Evolutionary conservation across 2,888 invertebrate genomes (phyloP).

Genomic region (Bruchidius siliquastri): DNA sequence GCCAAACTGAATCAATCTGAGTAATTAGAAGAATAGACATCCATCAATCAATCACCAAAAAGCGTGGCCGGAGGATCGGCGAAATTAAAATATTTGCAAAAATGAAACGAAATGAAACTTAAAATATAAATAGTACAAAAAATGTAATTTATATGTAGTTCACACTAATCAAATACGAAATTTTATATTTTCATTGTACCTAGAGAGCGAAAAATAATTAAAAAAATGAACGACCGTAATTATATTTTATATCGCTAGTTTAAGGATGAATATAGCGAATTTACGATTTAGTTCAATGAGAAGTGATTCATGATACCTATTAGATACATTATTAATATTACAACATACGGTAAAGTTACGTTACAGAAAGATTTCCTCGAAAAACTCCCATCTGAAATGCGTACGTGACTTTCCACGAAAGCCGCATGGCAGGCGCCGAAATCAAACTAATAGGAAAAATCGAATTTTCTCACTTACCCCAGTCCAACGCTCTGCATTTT

Average conservation of each 20-base stretch:
- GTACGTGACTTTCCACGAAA: neutral
- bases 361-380: neutral
- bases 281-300: neutral
- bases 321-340: neutral
- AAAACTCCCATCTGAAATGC: neutral
- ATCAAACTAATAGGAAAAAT: neutral
- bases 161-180: neutral
- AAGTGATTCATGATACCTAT: neutral
- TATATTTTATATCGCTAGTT: neutral
- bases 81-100: neutral
- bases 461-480: neutral
- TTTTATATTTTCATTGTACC: neutral
- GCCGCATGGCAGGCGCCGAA: neutral
- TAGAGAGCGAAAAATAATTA: no score
- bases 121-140: neutral
- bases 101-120: neutral
- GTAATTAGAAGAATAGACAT: neutral
- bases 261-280: neutral
- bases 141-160: neutral
- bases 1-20: neutral
- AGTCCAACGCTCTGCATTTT: neutral
- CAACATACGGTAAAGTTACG: neutral
- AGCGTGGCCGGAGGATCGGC: neutral
- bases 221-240: no score
- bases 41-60: neutral